Evolutionary conservation across 2,888 invertebrate genomes (phyloP).

Genomic region (Meiosimyza decipiens): DNA sequence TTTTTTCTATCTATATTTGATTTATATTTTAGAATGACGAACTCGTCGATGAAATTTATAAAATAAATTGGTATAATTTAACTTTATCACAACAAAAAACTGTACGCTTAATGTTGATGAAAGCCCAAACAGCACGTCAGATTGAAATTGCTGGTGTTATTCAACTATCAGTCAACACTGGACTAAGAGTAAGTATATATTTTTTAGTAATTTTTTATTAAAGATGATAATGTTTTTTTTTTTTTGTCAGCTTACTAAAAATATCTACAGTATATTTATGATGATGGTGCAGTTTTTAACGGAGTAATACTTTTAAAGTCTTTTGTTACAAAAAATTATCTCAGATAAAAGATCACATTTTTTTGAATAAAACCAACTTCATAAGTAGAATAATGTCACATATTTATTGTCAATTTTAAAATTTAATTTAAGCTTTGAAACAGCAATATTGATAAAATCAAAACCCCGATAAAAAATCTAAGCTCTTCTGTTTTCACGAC

Average conservation of each 20-base stretch:
- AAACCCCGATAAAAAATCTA: too few relatives aligned
- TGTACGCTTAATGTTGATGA: conserved; percentile 43
- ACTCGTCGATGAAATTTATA: conserved; percentile 44
- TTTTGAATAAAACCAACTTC: too few relatives aligned
- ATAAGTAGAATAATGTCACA: too few relatives aligned
- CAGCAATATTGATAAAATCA: too few relatives aligned
- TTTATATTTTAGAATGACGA: conserved; percentile 42
- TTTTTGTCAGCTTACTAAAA: conserved; percentile 37
- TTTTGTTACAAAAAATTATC: too few relatives aligned
- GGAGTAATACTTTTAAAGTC: background rate
- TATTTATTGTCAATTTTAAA: too few relatives aligned
- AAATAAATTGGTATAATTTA: conserved; percentile 47
- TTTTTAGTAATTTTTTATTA: background rate
- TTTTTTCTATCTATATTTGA: conserved; percentile 3
- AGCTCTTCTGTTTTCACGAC: too few relatives aligned
- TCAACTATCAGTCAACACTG: conserved; percentile 46
- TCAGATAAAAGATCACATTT: too few relatives aligned
- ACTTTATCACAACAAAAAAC: conserved; percentile 41
- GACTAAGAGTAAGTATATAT: conserved; percentile 39
- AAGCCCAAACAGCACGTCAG: conserved; percentile 40
- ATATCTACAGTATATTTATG: conserved; percentile 38
- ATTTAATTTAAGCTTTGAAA: too few relatives aligned
- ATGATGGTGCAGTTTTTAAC: conserved; percentile 34
- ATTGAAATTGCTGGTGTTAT: conserved; percentile 45
- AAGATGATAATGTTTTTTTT: background rate